These are phyloP conservation scores for Actinemys pallida DNA, from an alignment of 2,113 vertebrate species.

Conservation along the genomic window DNA sequence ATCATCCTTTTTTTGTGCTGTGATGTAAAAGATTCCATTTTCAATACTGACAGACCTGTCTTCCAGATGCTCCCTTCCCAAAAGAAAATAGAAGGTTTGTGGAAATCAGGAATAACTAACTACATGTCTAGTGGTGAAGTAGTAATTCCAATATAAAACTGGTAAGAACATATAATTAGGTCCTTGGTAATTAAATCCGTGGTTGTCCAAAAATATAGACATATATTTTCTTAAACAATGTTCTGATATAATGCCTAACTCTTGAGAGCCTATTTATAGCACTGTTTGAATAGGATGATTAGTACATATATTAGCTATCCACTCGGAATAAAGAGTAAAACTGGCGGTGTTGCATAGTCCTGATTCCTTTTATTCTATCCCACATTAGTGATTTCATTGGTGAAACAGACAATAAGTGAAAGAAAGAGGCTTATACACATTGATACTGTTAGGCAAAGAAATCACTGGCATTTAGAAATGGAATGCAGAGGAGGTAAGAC, in stretches of 20 bases:
- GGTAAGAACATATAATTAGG: neutral
- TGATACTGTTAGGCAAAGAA: neutral
- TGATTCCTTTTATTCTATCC: neutral
- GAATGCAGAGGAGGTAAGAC: neutral
- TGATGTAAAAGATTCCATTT: neutral
- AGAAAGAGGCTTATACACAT: neutral
- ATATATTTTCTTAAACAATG: neutral
- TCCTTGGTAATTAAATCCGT: neutral
- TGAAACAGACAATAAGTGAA: neutral
- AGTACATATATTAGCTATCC: neutral
- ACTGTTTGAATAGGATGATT: neutral
- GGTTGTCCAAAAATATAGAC: neutral
- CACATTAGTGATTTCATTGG: neutral
- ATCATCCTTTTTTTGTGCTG: neutral
- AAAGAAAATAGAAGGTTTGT: neutral
- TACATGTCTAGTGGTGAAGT: neutral
- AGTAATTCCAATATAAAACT: neutral
- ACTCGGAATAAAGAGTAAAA: neutral
- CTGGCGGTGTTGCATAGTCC: neutral
- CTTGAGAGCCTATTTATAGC: neutral
- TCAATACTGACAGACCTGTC: neutral
- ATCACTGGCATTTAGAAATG: neutral
- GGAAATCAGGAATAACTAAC: neutral
- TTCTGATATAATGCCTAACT: neutral
- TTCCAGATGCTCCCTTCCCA: neutral